Conservation (phyloP, 2,113 vertebrate genomes). For the Cavia porcellus region DNA sequence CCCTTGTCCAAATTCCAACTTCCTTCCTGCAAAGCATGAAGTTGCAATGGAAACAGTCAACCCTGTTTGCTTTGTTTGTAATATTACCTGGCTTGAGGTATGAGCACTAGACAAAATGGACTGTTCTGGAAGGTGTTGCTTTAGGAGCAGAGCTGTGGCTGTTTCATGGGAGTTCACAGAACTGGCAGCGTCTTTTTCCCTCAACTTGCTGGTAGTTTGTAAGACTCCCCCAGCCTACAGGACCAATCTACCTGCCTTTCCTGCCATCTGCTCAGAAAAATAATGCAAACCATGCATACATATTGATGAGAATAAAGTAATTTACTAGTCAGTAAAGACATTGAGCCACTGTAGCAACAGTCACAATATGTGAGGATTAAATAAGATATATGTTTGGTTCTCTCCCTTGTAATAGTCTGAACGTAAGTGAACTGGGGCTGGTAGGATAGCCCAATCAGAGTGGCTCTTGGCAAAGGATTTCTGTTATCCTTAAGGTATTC, state of each 20-base stretch:
- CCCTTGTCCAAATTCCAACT: conserved; percentile 70
- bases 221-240: background rate
- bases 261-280: background rate
- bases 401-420: background rate
- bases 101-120: background rate
- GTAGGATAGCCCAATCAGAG: background rate
- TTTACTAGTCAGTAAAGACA: background rate
- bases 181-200: background rate
- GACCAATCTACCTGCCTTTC: background rate
- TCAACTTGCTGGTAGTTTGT: background rate
- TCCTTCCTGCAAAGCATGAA: conserved; percentile 75
- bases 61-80: conserved; percentile 72
- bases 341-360: background rate
- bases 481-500: background rate
- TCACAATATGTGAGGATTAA: background rate
- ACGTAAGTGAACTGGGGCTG: background rate
- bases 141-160: background rate
- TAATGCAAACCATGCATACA: background rate
- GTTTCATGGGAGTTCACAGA: background rate
- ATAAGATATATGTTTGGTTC: background rate
- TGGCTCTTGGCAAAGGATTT: background rate
- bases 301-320: background rate
- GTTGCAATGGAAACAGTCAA: conserved; percentile 69
- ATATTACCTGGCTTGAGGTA: background rate
- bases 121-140: background rate